phyloP scores from a whole-genome alignment of 2,888 invertebrate genomes.

The Tenthredo livida region DNA sequence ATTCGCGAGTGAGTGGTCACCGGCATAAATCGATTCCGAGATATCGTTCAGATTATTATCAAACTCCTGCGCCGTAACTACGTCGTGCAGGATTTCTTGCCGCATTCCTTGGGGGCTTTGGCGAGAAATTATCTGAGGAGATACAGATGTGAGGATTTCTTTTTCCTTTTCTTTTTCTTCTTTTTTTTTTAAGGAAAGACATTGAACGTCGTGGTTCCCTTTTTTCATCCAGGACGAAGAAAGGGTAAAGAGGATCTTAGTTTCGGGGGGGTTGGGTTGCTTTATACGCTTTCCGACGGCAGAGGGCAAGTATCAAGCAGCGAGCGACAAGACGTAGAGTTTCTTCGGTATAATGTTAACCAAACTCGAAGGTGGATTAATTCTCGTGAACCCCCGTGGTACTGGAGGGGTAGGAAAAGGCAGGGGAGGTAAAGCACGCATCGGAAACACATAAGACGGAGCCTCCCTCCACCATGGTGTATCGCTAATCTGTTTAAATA shows the following conservation, averaged over 20 bases:
- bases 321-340: conserved; percentile 76
- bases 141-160: too few relatives aligned
- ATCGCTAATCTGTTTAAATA: conserved; percentile 78
- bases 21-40: conserved; percentile 74
- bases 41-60: conserved; percentile 82
- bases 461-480: conserved; percentile 69
- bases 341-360: conserved; percentile 50
- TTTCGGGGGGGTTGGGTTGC: conserved; percentile 77
- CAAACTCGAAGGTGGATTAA: conserved; percentile 71
- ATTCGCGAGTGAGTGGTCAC: conserved; percentile 34
- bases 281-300: conserved; percentile 58
- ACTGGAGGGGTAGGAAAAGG: background rate
- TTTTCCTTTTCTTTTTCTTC: too few relatives aligned
- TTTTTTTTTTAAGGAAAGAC: background rate
- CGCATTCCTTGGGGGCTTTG: background rate
- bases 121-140: background rate
- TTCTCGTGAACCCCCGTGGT: conserved; percentile 64
- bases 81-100: background rate
- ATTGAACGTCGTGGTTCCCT: background rate
- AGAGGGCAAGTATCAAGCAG: conserved; percentile 63
- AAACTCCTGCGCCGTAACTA: conserved; percentile 77
- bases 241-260: background rate
- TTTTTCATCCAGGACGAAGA: background rate
- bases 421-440: conserved; percentile 62
- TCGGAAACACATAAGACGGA: conserved; percentile 74